phyloP scores from a whole-genome alignment of 2,888 invertebrate genomes.

The Leptinotarsa juncta region DNA sequence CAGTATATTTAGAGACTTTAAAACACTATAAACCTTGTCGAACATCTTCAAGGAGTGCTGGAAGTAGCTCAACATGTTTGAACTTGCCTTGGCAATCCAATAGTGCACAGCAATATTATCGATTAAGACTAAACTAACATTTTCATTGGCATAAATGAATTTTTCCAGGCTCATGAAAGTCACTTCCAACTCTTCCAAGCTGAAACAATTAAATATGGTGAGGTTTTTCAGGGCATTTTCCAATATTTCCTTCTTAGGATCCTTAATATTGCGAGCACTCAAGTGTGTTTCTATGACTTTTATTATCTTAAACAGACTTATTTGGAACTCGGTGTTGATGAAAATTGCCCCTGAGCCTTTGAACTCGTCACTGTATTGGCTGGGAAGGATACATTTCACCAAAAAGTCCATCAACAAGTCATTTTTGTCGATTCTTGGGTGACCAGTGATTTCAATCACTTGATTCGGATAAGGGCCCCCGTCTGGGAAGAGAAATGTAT shows the following conservation, averaged over 20 bases:
- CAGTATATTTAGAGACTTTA: constrained; percentile 51
- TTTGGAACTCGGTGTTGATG: constrained; percentile 53
- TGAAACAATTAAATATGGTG: constrained; percentile 53
- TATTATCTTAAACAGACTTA: constrained; percentile 54
- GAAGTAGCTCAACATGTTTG: constrained; percentile 49
- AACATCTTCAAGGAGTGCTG: constrained; percentile 48
- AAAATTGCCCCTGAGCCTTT: constrained; percentile 53
- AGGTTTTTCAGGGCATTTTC: constrained; percentile 52
- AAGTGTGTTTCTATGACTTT: constrained; percentile 53
- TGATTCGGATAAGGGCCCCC: constrained; percentile 51
- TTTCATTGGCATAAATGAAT: constrained; percentile 48
- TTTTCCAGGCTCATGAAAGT: constrained; percentile 53
- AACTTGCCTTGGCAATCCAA: constrained; percentile 49
- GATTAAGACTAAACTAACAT: constrained; percentile 50
- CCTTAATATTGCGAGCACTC: constrained; percentile 41
- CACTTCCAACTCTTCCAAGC: constrained; percentile 51
- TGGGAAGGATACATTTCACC: constrained; percentile 52
- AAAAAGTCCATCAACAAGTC: constrained; percentile 55
- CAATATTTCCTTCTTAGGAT: constrained; percentile 45
- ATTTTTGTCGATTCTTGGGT: constrained; percentile 44
- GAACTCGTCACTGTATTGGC: constrained; percentile 47
- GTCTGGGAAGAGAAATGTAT: constrained; percentile 50
- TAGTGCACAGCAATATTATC: constrained; percentile 56
- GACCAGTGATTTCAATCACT: constrained; percentile 53
- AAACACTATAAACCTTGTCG: constrained; percentile 45